These are phyloP conservation scores for Nibea albiflora DNA, from an alignment of 2,113 vertebrate genomes.

Conservation along the genomic window DNA sequence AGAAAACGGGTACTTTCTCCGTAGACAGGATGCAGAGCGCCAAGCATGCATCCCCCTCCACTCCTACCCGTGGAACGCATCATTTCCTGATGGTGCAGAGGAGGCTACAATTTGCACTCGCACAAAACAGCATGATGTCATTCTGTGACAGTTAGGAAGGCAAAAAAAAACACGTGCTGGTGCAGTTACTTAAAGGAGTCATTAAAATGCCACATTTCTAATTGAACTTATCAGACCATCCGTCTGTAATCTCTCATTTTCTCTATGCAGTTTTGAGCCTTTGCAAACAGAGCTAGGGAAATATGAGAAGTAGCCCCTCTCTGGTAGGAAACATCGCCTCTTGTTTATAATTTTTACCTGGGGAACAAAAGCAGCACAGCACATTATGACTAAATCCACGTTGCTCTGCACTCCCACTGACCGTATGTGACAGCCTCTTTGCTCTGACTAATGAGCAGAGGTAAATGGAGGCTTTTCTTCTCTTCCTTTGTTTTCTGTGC, in stretches of 20 bases:
- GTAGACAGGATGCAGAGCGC: conserved; percentile 17
- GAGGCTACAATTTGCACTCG: conserved; percentile 46
- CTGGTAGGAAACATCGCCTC: background rate
- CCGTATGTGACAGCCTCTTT: conserved; percentile 19
- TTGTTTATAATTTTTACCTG: conserved; percentile 22
- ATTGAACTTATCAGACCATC: background rate
- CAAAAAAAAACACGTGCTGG: background rate
- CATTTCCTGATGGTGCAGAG: conserved; percentile 60
- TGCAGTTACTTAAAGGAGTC: background rate
- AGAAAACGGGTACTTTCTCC: conserved; percentile 7
- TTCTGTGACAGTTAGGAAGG: conserved; percentile 15
- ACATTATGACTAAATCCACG: conserved; percentile 38
- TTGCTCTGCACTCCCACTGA: conserved; percentile 28
- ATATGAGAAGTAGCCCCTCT: background rate
- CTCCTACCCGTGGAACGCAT: conserved; percentile 31
- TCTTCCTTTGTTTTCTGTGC: conserved; percentile 3
- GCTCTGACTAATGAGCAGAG: conserved; percentile 45
- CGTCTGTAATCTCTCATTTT: too few species aligned
- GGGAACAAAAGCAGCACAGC: conserved; percentile 38
- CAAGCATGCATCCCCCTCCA: conserved; percentile 22
- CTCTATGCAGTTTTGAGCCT: background rate
- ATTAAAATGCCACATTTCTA: conserved; percentile 3
- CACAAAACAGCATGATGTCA: conserved; percentile 36
- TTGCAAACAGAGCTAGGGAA: background rate
- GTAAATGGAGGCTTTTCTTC: conserved; percentile 23